phyloP scores from a whole-genome alignment of 1,140 invertebrate genomes.

The Dolichoris vasculosae region DNA sequence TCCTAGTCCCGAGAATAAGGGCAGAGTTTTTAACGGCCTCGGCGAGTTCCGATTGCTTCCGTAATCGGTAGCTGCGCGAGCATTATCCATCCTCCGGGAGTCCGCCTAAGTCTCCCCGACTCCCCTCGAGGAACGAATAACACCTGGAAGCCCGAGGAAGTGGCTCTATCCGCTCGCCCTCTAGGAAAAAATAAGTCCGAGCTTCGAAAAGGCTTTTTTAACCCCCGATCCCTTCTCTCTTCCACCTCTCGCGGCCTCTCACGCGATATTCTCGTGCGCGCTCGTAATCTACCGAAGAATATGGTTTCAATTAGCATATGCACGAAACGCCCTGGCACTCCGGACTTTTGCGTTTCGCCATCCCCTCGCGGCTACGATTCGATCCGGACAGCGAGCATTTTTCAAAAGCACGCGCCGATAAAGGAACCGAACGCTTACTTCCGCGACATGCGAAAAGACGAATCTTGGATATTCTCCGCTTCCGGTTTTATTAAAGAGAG shows the following conservation, averaged over 20 bases:
- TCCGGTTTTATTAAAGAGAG: not conserved
- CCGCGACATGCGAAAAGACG: not conserved
- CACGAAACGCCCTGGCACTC: not conserved
- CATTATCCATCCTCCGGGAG: not conserved
- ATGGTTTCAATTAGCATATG: constrained; percentile 27
- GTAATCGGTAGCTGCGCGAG: not conserved
- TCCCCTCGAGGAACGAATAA: not conserved
- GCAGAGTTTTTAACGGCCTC: not conserved
- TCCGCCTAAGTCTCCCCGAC: not conserved
- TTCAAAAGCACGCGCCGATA: not conserved
- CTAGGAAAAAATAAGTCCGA: not conserved
- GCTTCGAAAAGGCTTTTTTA: not conserved
- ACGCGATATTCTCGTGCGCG: not conserved
- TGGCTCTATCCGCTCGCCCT: not conserved
- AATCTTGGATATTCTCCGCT: not conserved
- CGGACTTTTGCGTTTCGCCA: not conserved
- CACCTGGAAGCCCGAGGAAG: not conserved
- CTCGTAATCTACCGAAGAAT: not conserved
- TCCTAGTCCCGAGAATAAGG: not conserved
- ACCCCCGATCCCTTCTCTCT: not conserved
- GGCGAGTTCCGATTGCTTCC: not conserved
- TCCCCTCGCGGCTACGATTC: not conserved
- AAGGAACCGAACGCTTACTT: not conserved
- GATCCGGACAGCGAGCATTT: not conserved
- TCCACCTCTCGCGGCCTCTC: not conserved